Conservation (phyloP, 2,888 invertebrate species). For the Nudaria mundana region DNA sequence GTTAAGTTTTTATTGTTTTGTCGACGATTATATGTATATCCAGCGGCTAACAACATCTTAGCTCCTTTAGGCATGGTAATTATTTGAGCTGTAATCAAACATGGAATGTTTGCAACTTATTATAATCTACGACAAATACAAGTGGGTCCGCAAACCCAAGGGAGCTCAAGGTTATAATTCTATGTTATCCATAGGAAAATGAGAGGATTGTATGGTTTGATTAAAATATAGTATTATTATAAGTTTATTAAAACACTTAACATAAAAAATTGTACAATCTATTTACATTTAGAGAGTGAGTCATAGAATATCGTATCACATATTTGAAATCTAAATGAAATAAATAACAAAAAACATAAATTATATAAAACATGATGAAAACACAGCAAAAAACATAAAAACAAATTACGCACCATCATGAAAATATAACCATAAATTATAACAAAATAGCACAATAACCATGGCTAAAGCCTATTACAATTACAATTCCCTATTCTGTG, state of each 20-base stretch:
- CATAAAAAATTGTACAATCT: neutral
- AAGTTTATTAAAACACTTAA: conserved; percentile 1
- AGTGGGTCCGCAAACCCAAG: no score
- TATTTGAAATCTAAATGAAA: conserved; percentile 18
- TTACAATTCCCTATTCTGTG: no score
- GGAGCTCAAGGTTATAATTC: no score
- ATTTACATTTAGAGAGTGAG: no score
- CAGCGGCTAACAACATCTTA: conserved; percentile 12
- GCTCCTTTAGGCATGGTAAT: conserved; percentile 15
- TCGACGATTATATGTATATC: conserved; percentile 37
- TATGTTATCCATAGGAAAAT: no score
- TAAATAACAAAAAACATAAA: conserved; percentile 21
- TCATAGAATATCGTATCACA: conserved; percentile 15
- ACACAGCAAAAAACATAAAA: conserved; percentile 6
- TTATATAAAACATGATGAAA: conserved; percentile 20
- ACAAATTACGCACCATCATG: no score
- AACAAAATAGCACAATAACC: conserved; percentile 3
- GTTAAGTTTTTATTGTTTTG: conserved; percentile 11
- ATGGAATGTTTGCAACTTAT: neutral
- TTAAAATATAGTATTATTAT: neutral
- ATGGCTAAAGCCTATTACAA: conserved; percentile 5
- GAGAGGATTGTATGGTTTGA: no score
- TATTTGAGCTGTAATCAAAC: conserved; percentile 13
- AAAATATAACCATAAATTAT: no score
- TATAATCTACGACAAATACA: no score